Percentiles rank a stretch among this genome's conserved stretches.
Evolutionary conservation across 2,888 invertebrate genomes (phyloP).

Genomic region (Hydriomena furcata): DNA sequence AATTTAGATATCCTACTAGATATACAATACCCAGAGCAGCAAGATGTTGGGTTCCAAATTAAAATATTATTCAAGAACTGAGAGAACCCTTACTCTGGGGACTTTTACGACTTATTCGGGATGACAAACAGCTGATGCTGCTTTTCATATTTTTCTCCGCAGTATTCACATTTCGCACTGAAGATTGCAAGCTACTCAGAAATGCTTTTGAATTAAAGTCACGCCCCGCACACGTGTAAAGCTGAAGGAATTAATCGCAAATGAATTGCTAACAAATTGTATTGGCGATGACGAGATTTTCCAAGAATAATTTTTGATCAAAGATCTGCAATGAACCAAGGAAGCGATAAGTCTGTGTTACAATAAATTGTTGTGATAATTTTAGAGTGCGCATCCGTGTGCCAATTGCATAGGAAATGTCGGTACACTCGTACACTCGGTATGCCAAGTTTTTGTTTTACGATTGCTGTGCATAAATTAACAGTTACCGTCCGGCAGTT

Average conservation of each 20-base stretch:
- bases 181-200: conserved; percentile 1
- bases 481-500: conserved; percentile 3
- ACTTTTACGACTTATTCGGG: conserved; percentile 16
- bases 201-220: conserved; percentile 1
- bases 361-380: conserved; percentile 35
- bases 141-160: conserved; percentile 9
- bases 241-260: too few species aligned
- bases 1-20: neutral
- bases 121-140: conserved; percentile 22
- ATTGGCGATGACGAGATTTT: neutral
- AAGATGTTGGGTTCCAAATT: conserved; percentile 8
- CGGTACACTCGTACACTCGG: conserved; percentile 30
- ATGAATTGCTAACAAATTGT: too few species aligned
- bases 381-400: conserved; percentile 36
- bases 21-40: neutral
- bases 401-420: conserved; percentile 39
- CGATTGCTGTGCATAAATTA: conserved; percentile 9
- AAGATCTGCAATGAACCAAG: conserved; percentile 14
- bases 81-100: conserved; percentile 9
- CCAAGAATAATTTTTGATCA: neutral
- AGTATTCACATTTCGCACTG: conserved; percentile 1
- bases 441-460: conserved; percentile 40
- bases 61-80: conserved; percentile 9
- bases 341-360: conserved; percentile 28
- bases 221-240: too few species aligned